These are phyloP conservation scores for Dione vanillae DNA, from an alignment of 2,888 invertebrate species.

Conservation along the genomic window DNA sequence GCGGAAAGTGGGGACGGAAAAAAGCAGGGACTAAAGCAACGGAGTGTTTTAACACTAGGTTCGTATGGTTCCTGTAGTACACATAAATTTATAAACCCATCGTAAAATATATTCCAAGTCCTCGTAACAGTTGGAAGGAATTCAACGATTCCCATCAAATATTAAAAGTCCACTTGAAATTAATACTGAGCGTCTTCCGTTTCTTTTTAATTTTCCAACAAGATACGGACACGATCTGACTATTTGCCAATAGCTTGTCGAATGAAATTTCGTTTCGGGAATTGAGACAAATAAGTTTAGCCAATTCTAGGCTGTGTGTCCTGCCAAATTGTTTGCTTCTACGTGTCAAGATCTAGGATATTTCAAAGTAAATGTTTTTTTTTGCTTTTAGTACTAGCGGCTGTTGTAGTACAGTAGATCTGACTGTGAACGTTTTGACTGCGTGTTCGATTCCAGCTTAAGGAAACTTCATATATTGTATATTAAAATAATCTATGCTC, in stretches of 20 bases:
- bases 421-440: too few species aligned
- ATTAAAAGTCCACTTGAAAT: slow-evolving; percentile 34
- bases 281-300: slow-evolving; percentile 36
- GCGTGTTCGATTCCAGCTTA: too few species aligned
- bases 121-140: slow-evolving; percentile 29
- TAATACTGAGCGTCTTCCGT: slow-evolving; percentile 36
- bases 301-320: slow-evolving; percentile 31
- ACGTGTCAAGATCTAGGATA: slow-evolving; percentile 23
- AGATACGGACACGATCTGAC: slow-evolving; percentile 33
- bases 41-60: too few species aligned
- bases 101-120: slow-evolving; percentile 23
- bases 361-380: slow-evolving; percentile 19
- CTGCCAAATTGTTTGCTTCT: slow-evolving; percentile 40
- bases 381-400: neutral
- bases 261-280: slow-evolving; percentile 24
- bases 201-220: slow-evolving; percentile 39
- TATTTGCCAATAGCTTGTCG: slow-evolving; percentile 41
- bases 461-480: too few species aligned
- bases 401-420: too few species aligned
- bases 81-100: neutral
- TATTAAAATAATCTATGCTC: too few species aligned
- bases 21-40: too few species aligned
- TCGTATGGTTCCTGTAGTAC: too few species aligned
- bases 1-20: too few species aligned
- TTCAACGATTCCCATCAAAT: slow-evolving; percentile 31